Evolutionary conservation across 2,888 invertebrate genomes (phyloP), one percentile per base, ranked within the genome.

Genomic region (Drosophila birchii): DNA sequence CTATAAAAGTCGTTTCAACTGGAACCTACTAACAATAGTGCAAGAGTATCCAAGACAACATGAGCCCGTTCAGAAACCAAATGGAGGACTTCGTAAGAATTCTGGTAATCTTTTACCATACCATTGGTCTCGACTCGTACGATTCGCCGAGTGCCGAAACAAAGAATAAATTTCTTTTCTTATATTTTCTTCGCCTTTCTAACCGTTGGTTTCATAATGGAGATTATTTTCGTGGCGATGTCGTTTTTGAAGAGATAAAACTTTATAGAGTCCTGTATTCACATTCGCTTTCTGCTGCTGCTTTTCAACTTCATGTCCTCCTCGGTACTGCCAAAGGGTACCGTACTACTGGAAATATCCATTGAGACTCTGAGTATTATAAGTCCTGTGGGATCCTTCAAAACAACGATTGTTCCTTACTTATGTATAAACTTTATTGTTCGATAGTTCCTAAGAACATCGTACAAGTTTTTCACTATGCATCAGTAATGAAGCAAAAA

Each of bases 381-480:
- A 51, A 55, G 62, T 49, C 36, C 0, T 14, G 5, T 3, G 3
- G 2, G 23, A 20, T 44, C 1, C 1, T 12, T 16, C 11, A 8
- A 39, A 29, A 29, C 7, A 7, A 29, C 3, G 23, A 29, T 29
- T 7, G 7, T 7, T 23, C 23, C 5, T 29, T 29, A 29, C 5
- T n/a, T 34, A 1, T n/a, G n/a, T n/a, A n/a, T 38, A 2, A 14
- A 23, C 5, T 12, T 12, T 20, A 12, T 43, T 26, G 16, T 3
- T 45, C 29, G 4, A 16, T 43, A 90, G 89, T 85, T 90, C 20
- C 34, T 82, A 3, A 78, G 80, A 29, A 75, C 86, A 60, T 82
- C 90, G 0, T 89, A 90, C 51, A 80, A 80, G 58, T 80, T 89
- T 41, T 90, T 90, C 56, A 89, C 90, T 0, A 90, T 90, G 85